Base-by-base conservation (phyloP, 2,113 vertebrate species). In the Marmota monax region DNA sequence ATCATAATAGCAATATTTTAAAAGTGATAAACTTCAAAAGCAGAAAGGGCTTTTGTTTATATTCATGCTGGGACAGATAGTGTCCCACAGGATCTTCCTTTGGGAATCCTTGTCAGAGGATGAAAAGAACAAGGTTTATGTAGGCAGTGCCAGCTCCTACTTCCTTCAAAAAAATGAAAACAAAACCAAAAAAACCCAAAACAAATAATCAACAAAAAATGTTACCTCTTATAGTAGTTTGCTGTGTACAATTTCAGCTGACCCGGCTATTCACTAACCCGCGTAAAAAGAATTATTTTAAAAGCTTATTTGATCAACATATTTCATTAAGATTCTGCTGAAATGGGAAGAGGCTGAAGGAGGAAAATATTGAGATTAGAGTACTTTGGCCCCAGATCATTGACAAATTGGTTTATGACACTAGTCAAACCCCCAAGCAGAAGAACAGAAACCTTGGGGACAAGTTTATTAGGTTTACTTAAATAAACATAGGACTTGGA, bases 51-150 rank as follows among this genome's bases (percentile, higher is more conserved):
- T 96, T 98, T 96, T 98, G 95, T 97, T 97, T 98, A 91, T 97
- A 98, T 98, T 98, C 58, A 97, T 98, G 93, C 13, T 77, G 98
- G 97, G 96, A 80, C 92, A 92, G 98, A 97, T 98, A 86, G 1
- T 53, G 88, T 98, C 98, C 98, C 98, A 79, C 80, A 96, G 97
- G 96, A 92, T 98, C 80, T 98, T 97, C 98, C 98, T 98, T 95
- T 95, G 98, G 98, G 98, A 98, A 97, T 97, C 97, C 96, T 96
- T 98, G 98, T 98, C 98, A 98, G 97, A 6, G 96, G 96, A 97
- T 96, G 95, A 98, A 98, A 98, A 93, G 94, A 98, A 94, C 34
- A 92, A 1, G 12, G 98, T 98, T 98, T 98, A 97, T 98, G 95
- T 73, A 98, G 97, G 92, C 96, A 87, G 73, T 82, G 92, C 94